Evolutionary conservation across 2,888 invertebrate genomes (phyloP).

Genomic region (Noctua pronuba): DNA sequence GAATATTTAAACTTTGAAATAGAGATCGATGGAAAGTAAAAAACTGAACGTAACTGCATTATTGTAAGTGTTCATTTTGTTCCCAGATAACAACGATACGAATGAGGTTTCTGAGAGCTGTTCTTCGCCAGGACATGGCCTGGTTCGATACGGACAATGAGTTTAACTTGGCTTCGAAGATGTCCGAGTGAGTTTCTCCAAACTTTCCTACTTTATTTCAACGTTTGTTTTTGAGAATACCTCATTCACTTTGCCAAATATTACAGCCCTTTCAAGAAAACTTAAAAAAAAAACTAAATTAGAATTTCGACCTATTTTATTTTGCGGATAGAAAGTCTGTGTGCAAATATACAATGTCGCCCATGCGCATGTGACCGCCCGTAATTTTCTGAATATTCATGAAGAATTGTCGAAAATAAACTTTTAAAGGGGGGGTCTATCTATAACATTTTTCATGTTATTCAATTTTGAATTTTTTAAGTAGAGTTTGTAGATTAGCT

Average conservation of each 20-base stretch:
- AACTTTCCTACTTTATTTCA: not conserved
- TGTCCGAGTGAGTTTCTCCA: slow-evolving; percentile 92
- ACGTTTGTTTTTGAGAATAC: not conserved
- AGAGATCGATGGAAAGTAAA: too few relatives aligned
- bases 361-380: too few relatives aligned
- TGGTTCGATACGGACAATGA: slow-evolving; percentile 93
- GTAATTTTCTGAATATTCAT: too few relatives aligned
- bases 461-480: too few relatives aligned
- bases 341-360: not conserved
- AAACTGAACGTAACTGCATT: too few relatives aligned
- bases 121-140: slow-evolving; percentile 93
- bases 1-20: too few relatives aligned
- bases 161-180: slow-evolving; percentile 93
- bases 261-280: not conserved
- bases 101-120: slow-evolving; percentile 91
- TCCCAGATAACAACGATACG: slow-evolving; percentile 92
- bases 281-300: not conserved
- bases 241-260: not conserved
- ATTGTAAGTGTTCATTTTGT: slow-evolving; percentile 6
- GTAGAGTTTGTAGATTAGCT: too few relatives aligned
- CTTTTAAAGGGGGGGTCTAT: too few relatives aligned
- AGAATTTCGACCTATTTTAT: not conserved
- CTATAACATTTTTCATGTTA: too few relatives aligned
- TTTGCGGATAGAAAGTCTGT: not conserved
- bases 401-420: too few relatives aligned